phyloP scores from a whole-genome alignment of 2,888 invertebrate genomes.

The Dolomedes plantarius region DNA sequence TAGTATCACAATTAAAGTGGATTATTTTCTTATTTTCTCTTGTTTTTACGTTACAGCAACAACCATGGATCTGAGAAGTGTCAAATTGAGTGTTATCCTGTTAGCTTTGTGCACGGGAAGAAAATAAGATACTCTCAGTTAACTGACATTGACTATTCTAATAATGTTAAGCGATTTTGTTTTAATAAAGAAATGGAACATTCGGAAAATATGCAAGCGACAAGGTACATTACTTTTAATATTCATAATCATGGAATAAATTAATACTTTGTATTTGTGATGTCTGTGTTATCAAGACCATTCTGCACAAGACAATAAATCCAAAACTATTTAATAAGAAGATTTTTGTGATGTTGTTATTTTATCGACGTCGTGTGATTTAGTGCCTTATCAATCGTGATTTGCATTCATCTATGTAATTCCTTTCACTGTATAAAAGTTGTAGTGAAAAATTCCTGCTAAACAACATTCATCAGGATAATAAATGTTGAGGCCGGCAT shows the following conservation, averaged over 20 bases:
- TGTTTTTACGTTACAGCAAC: slow-evolving; percentile 22
- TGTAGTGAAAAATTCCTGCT: too few relatives aligned
- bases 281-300: not conserved
- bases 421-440: too few relatives aligned
- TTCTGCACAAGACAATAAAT: too few relatives aligned
- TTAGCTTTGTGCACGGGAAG: slow-evolving; percentile 56
- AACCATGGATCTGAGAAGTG: slow-evolving; percentile 48
- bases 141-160: slow-evolving; percentile 57
- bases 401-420: too few relatives aligned
- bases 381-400: too few relatives aligned
- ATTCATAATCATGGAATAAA: not conserved
- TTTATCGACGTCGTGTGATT: too few relatives aligned
- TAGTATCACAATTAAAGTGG: too few relatives aligned
- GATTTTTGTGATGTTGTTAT: too few relatives aligned
- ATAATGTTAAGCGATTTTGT: slow-evolving; percentile 64
- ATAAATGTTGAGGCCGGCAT: too few relatives aligned
- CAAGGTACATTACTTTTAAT: slow-evolving; percentile 35
- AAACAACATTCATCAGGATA: too few relatives aligned
- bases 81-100: slow-evolving; percentile 59
- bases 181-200: slow-evolving; percentile 63
- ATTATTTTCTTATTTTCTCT: not conserved
- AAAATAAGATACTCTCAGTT: slow-evolving; percentile 59
- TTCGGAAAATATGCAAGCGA: slow-evolving; percentile 51
- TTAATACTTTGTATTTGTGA: not conserved
- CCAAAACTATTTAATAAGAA: too few relatives aligned